These are phyloP conservation scores for Megalops cyprinoides DNA, from an alignment of 2,797 vertebrate species.

Conservation along the genomic window DNA sequence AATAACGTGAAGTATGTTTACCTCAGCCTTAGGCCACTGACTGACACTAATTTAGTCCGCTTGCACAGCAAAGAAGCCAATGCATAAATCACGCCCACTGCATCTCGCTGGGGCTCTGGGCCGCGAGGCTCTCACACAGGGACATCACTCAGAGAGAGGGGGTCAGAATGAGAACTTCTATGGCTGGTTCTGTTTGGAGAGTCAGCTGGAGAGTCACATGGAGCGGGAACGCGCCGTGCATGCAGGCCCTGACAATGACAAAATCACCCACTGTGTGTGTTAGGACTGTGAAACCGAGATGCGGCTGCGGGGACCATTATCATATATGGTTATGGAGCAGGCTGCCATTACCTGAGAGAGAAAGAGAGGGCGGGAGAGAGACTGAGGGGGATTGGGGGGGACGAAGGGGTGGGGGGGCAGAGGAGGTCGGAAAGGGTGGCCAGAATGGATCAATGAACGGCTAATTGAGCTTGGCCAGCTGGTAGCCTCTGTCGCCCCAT, in stretches of 20 bases:
- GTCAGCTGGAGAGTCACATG: conserved; percentile 1
- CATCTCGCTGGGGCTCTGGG: neutral
- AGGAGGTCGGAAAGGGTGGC: neutral
- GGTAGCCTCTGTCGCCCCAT: conserved; percentile 24
- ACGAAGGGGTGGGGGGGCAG: too few relatives aligned
- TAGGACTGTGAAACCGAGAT: neutral
- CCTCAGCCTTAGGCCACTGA: neutral
- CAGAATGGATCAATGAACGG: conserved; percentile 33
- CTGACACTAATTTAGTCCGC: conserved; percentile 4
- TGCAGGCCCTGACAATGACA: neutral
- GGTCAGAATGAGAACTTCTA: neutral
- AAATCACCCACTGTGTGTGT: neutral
- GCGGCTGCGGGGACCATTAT: neutral
- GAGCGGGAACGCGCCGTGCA: neutral
- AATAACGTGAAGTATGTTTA: conserved; percentile 4
- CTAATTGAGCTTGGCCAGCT: conserved; percentile 36
- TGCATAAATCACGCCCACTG: neutral
- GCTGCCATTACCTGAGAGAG: conserved; percentile 21
- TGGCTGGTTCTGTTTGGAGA: conserved; percentile 8
- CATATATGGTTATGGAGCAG: conserved; percentile 25
- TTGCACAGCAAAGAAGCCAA: neutral
- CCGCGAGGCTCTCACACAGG: neutral
- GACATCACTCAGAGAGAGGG: neutral
- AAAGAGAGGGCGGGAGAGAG: neutral
- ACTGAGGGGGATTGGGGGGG: neutral